phyloP scores from a whole-genome alignment of 1,140 invertebrate genomes.

The Pseudomyrmex sp. region DNA sequence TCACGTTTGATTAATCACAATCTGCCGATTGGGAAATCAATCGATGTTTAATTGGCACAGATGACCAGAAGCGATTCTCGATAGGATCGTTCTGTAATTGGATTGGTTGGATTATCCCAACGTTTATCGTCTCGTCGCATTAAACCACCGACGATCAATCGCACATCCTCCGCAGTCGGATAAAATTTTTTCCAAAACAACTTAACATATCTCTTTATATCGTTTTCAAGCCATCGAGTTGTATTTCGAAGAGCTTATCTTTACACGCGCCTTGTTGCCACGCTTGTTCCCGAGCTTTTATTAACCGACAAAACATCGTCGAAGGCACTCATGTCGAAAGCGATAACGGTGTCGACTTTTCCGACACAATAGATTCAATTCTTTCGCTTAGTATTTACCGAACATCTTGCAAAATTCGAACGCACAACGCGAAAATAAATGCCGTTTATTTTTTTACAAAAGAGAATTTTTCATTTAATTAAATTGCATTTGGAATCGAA shows the following conservation, averaged over 20 bases:
- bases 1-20: conserved; percentile 8
- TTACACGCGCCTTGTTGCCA: conserved; percentile 11
- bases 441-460: not conserved
- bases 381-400: not conserved
- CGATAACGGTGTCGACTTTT: conserved; percentile 27
- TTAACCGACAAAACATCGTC: conserved; percentile 24
- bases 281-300: conserved; percentile 5
- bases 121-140: conserved; percentile 9
- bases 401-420: not conserved
- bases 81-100: conserved; percentile 46
- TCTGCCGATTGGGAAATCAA: conserved; percentile 35
- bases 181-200: conserved; percentile 36
- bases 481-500: no score
- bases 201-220: not conserved
- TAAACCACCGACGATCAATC: conserved; percentile 25
- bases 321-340: not conserved
- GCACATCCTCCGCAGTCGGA: not conserved
- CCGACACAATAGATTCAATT: not conserved
- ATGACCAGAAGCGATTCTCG: conserved; percentile 43
- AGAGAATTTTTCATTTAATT: no score
- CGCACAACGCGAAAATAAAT: not conserved
- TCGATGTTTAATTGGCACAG: conserved; percentile 51
- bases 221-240: conserved; percentile 22
- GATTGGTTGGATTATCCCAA: conserved; percentile 8
- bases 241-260: conserved; percentile 24